Base-by-base conservation (phyloP, 2,888 invertebrate genomes). In the Gerris lacustris region DNA sequence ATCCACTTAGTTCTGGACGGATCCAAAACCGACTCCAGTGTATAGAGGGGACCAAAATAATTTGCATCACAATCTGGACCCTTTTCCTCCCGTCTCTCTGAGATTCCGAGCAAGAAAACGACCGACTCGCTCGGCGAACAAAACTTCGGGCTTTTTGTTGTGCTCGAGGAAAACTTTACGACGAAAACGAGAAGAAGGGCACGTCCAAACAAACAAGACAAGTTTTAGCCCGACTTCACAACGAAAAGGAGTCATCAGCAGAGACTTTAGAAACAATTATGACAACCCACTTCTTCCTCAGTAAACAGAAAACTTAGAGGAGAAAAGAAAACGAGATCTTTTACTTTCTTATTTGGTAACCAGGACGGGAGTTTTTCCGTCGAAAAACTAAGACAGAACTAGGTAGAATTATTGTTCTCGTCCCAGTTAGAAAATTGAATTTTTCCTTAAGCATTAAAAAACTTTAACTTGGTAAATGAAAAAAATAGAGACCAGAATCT, bases 241-340 rank as follows among this genome's bases (percentile, higher is more conserved):
- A 55, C 55, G 15, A 55, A 15, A 55, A 64, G 18, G 7, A 64
- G 64, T 64, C 64, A 64, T 64, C 64, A 64, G 31, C 64, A 64
- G 64, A 64, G 64, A 64, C 64, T 64, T 64, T 55, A 31, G 64
- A 64, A 64, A 64, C 64, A 64, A 64, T 64, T 64, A 64, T 64
- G 64, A 64, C 64, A 64, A 64, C 64, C 64, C 18, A 9, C 31
- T 64, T 55, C 55, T 55, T 55, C 55, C 55, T 55, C 55, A 55
- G 55, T 55, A 55, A 55, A 55, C 55, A 55, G 15, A 55, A 31
- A 31, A 31, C 31, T 31, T 31, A 31, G 31, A 31, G 2, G 4
- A 31, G 31, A 31, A 31, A 31, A 31, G 31, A 31, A 31, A 31
- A 31, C 31, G 31, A 31, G 31, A 31, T 31, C 31, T 31, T 31